Percentiles rank a stretch among this genome's conserved stretches.
phyloP scores from a whole-genome alignment of 2,888 invertebrate genomes.

The Heteromurus nitidus region DNA sequence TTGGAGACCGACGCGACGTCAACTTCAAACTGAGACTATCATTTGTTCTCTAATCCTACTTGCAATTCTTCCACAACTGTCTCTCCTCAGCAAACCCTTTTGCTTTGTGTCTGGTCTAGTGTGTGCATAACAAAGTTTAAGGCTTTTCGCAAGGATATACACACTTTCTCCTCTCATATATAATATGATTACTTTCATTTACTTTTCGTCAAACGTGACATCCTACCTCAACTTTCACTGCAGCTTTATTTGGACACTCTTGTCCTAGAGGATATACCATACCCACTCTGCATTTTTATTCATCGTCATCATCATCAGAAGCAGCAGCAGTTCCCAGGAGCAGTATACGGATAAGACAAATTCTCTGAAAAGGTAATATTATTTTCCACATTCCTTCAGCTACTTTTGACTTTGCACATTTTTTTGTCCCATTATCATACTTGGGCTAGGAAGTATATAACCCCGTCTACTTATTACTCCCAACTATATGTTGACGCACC shows the following conservation, averaged over 20 bases:
- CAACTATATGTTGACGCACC: too few relatives aligned
- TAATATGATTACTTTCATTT: neutral
- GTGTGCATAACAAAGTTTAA: neutral
- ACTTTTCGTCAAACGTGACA: constrained; percentile 39
- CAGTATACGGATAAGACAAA: too few relatives aligned
- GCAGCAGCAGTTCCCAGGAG: too few relatives aligned
- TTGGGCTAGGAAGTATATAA: too few relatives aligned
- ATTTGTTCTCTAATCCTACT: neutral
- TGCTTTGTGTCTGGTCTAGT: neutral
- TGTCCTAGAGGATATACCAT: too few relatives aligned
- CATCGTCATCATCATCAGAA: neutral
- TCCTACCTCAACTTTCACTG: constrained; percentile 32
- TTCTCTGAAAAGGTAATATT: too few relatives aligned
- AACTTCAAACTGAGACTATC: neutral
- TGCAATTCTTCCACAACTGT: neutral
- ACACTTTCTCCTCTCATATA: neutral
- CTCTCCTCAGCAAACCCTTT: neutral
- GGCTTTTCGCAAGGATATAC: neutral
- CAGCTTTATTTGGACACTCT: neutral
- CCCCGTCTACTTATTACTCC: too few relatives aligned
- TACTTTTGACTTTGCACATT: too few relatives aligned
- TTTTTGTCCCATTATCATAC: too few relatives aligned
- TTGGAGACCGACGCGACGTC: neutral
- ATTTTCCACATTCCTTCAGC: too few relatives aligned
- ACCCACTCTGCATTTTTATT: constrained; percentile 10